Evolutionary conservation across 2,797 vertebrate species (phyloP), one percentile per base, ranked within the genome.

Genomic region (Emydoidea blandingii): DNA sequence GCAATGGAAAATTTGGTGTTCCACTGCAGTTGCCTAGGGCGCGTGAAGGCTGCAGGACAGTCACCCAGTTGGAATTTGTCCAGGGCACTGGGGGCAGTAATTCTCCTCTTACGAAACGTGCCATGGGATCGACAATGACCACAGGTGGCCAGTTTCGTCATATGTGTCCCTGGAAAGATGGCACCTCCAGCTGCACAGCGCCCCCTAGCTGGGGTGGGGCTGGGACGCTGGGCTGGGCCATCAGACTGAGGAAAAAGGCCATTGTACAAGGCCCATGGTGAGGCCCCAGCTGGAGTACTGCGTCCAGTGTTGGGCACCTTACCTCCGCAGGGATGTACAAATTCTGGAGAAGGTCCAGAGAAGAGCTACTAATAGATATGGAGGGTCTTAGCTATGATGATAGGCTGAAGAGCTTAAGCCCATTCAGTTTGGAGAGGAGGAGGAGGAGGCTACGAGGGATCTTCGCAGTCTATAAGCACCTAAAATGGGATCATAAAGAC

Each of bases 401-500:
- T 81, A 97, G 95, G 85, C 93, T 97, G 95, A 97, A 97, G 92
- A 97, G 93, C 94, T 96, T 97, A 96, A 96, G 95, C 93, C 94
- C 92, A 94, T 97, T 96, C 91, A 97, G 93, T 97, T 93, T 97
- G 97, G 97, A 97, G 97, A 72, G 50, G 49, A 65, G 94, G 97
- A 72, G 50, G 49, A 65, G 94, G 94, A 98, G 91, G 87, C 91
- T 97, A 95, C 95, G 96, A 96, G 96, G 93, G 94, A 97, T 97
- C 95, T 95, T 97, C 91, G 95, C 94, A 92, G 90, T 94, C 96
- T 94, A 93, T 16, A 95, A 97, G 96, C 90, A 97, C 94, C 95
- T 97, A 97, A 96, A 97, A 97, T 90, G 93, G 95, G 96, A 97
- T 97, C 96, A 96, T 94, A 97, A 96, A 97, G 92, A 96, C 94